Conservation (phyloP, 2,888 invertebrate species). For the Agrotis ipsilon region DNA sequence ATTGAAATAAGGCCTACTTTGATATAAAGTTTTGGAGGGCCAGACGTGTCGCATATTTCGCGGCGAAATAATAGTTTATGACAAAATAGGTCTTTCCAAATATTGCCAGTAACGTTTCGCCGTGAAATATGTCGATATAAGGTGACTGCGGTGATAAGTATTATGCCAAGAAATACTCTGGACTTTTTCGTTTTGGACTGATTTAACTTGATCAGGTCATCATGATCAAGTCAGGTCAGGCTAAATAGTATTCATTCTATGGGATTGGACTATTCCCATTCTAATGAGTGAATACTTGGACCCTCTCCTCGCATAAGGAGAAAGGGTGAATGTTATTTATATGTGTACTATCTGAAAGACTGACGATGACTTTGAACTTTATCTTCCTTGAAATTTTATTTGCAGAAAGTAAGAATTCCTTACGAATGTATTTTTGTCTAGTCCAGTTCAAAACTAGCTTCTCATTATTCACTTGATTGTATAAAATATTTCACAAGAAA, state of each 20-base stretch:
- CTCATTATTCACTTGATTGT: slow-evolving; percentile 23
- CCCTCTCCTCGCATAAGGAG: background rate
- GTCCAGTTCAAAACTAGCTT: slow-evolving; percentile 18
- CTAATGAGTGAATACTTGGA: slow-evolving; percentile 7
- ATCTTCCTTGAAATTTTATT: slow-evolving; percentile 40
- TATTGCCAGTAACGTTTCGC: slow-evolving; percentile 8
- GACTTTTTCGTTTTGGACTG: background rate
- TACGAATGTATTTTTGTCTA: slow-evolving; percentile 16
- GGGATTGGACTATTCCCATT: slow-evolving; percentile 19
- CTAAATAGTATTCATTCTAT: slow-evolving; percentile 6
- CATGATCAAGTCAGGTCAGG: slow-evolving; percentile 7
- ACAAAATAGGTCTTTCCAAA: background rate
- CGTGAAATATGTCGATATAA: background rate
- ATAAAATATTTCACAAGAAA: slow-evolving; percentile 1
- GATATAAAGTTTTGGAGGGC: background rate
- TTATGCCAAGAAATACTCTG: background rate
- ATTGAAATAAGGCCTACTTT: background rate
- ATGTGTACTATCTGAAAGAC: slow-evolving; percentile 27
- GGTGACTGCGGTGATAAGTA: background rate
- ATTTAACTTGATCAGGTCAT: slow-evolving; percentile 5
- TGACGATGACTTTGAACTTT: slow-evolving; percentile 1
- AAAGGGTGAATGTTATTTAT: background rate
- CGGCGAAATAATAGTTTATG: slow-evolving; percentile 22
- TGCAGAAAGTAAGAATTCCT: slow-evolving; percentile 31
- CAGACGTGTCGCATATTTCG: background rate